These are phyloP conservation scores for Yponomeuta sedellus DNA, from an alignment of 2,888 invertebrate species.

Conservation along the genomic window DNA sequence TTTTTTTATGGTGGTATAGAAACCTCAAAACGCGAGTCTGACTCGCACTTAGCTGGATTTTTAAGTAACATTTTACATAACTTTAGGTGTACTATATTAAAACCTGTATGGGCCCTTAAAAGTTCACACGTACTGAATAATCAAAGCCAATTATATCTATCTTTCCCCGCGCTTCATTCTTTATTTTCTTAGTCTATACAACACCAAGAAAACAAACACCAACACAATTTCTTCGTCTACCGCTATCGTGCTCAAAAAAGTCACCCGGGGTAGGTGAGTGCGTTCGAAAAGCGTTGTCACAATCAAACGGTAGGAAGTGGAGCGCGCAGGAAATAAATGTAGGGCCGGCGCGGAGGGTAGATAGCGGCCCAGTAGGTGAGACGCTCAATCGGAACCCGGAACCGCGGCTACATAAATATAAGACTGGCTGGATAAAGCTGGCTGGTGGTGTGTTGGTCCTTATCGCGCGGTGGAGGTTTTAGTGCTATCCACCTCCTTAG, in stretches of 20 bases:
- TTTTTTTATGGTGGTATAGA: too few species aligned
- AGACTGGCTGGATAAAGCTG: constrained; percentile 51
- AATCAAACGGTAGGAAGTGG: constrained; percentile 52
- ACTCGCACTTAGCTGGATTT: too few species aligned
- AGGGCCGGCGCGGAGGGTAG: constrained; percentile 56
- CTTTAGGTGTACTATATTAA: too few species aligned
- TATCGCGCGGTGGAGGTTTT: constrained; percentile 51
- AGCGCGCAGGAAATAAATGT: constrained; percentile 64
- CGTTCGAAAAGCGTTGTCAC: constrained; percentile 24
- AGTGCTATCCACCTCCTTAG: constrained; percentile 33
- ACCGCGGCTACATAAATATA: constrained; percentile 69
- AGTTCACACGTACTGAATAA: too few species aligned
- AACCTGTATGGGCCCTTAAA: too few species aligned
- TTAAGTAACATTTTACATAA: too few species aligned
- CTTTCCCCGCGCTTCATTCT: too few species aligned
- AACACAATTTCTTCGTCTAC: neutral
- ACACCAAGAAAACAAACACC: too few species aligned
- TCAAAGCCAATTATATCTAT: too few species aligned
- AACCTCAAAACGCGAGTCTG: too few species aligned
- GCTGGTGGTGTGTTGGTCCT: constrained; percentile 28
- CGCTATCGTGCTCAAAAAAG: neutral
- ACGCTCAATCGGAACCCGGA: constrained; percentile 66
- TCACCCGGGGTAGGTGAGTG: neutral
- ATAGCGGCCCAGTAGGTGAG: constrained; percentile 37
- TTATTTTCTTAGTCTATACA: too few species aligned